These are phyloP conservation scores for Eupithecia abbreviata DNA, from an alignment of 2,888 invertebrate genomes.

Conservation along the genomic window DNA sequence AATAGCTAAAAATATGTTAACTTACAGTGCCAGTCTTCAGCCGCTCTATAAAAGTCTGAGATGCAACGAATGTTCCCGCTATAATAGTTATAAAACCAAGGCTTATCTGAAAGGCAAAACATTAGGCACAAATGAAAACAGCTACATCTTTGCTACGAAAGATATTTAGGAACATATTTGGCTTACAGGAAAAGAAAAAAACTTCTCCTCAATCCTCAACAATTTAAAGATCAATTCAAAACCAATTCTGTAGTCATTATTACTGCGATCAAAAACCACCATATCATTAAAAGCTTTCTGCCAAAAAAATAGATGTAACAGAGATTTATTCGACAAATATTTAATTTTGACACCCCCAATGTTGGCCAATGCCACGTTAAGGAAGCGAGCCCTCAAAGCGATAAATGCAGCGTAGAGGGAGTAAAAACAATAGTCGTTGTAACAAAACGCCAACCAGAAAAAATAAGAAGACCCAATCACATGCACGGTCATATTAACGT, in stretches of 20 bases:
- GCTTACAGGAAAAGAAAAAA: constrained; percentile 61
- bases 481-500: constrained; percentile 48
- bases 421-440: constrained; percentile 57
- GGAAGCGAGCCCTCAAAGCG: constrained; percentile 58
- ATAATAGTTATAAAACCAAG: constrained; percentile 47
- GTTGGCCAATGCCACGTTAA: constrained; percentile 67
- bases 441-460: constrained; percentile 53
- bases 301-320: constrained; percentile 62
- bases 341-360: constrained; percentile 54
- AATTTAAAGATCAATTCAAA: constrained; percentile 57
- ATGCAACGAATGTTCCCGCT: constrained; percentile 58
- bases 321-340: constrained; percentile 58
- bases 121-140: neutral
- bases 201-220: constrained; percentile 49
- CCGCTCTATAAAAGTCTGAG: constrained; percentile 58
- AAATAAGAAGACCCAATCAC: constrained; percentile 52
- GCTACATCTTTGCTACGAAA: neutral
- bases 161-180: neutral
- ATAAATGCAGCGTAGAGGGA: constrained; percentile 50
- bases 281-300: constrained; percentile 54
- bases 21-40: constrained; percentile 40
- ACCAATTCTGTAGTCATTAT: constrained; percentile 51
- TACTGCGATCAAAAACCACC: constrained; percentile 53
- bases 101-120: constrained; percentile 17
- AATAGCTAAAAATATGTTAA: neutral